Base-by-base conservation (phyloP, 2,888 invertebrate genomes). In the Masnerella sp. region DNA sequence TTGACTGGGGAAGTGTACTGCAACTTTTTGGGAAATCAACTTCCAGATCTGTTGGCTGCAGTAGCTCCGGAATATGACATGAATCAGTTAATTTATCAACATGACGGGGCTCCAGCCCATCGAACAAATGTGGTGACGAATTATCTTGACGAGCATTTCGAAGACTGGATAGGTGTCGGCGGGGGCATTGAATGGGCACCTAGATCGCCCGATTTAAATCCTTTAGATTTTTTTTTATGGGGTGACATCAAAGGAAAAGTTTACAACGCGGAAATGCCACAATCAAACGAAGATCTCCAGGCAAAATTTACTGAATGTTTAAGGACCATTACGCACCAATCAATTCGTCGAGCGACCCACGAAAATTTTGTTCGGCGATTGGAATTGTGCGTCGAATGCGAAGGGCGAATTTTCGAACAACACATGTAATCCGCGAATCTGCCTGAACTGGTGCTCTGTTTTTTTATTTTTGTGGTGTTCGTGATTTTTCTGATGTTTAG, bases 61-160 rank as follows among this genome's bases (percentile, higher is more conserved):
- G 17, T 2, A 1, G 5, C 5, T 14, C 32, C 43, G 1, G 8
- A 5, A 9, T 0, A 32, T 0, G 14, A 14, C 1, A 5, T 28
- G 3, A 17, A 28, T 2, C 8, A 22, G 0, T 0, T 45, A 0
- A 58, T 45, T 11, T 58, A 11, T 25, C 58, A 58, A 20, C 43
- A 58, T 3, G 58, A 58, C 11, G 58, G 45, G 3, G 58, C 45
- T 2, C 52, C 52, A 1, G 25, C 52, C 0, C 52, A 54, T 54
- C 38, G 52, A 2, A n/a, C 25, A 15, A 15, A 28, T 14, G 7
- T 17, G 0, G 52, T 54, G 2, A 1, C 1, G 11, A 2, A 51
- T 2, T 22, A 51, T 2, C 8, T 34, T 12, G 14, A 12, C n/a
- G 51, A 51, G 2, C 34, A n/a, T 0, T 51, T 20, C 9, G 11